These are phyloP conservation scores for Plutomurus gul DNA, from an alignment of 1,140 invertebrate genomes.

Conservation along the genomic window DNA sequence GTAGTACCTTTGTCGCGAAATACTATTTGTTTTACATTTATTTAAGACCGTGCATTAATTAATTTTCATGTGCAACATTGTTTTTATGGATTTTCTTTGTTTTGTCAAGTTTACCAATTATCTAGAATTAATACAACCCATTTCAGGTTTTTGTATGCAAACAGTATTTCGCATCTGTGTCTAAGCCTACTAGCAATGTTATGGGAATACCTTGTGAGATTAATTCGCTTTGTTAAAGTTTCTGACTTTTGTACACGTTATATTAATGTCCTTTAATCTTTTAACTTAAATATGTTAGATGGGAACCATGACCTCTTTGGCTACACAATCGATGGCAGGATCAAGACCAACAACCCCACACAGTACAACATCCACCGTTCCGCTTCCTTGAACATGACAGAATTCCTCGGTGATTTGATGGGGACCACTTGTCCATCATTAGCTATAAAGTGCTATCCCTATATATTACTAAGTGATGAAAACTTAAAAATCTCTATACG, in stretches of 20 bases:
- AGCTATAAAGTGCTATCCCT: too few species aligned
- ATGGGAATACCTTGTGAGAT: not conserved
- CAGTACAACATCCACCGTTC: constrained; percentile 83
- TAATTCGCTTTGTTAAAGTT: not conserved
- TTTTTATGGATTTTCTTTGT: not conserved
- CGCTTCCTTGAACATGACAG: constrained; percentile 58
- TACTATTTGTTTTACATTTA: not conserved
- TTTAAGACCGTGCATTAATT: not conserved
- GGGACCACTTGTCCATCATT: not conserved
- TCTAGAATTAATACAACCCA: too few species aligned
- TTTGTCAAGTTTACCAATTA: too few species aligned
- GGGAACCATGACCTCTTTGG: constrained; percentile 82
- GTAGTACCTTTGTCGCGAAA: too few species aligned
- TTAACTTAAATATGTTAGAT: constrained; percentile 65
- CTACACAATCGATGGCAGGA: constrained; percentile 79
- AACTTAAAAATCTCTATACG: too few species aligned
- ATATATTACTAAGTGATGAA: too few species aligned
- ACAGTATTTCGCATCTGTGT: too few species aligned
- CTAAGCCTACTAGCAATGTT: not conserved
- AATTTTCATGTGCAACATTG: not conserved
- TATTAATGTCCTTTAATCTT: not conserved
- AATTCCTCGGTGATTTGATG: not conserved
- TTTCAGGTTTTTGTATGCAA: too few species aligned
- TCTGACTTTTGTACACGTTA: not conserved
- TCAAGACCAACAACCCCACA: constrained; percentile 84